Evolutionary conservation across 2,113 vertebrate genomes (phyloP).

Genomic region (Ursus arctos): DNA sequence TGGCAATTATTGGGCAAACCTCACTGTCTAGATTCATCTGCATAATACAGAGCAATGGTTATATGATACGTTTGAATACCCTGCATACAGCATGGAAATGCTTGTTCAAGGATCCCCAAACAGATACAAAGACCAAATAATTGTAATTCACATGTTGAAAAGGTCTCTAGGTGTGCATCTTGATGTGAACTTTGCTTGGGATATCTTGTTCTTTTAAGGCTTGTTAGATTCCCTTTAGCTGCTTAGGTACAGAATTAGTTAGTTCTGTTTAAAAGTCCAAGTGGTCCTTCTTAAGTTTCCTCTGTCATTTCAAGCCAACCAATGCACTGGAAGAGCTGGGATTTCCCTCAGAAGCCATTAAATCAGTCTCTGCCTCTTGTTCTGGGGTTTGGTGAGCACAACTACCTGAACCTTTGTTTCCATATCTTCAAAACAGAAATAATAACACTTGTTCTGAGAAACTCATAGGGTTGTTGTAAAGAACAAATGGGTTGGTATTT

Average conservation of each 20-base stretch:
- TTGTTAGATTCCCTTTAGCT: neutral
- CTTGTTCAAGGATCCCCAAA: neutral
- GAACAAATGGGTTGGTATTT: neutral
- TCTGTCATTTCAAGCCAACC: neutral
- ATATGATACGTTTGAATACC: neutral
- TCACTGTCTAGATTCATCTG: neutral
- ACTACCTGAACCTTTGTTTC: neutral
- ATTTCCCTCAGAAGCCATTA: neutral
- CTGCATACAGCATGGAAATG: neutral
- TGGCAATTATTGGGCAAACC: neutral
- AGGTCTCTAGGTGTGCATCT: neutral
- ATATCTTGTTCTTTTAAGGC: neutral
- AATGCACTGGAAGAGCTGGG: neutral
- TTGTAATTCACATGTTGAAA: neutral
- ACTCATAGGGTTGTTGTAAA: neutral
- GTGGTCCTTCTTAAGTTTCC: neutral
- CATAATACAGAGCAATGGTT: neutral
- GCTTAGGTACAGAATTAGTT: neutral
- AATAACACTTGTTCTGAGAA: constrained; percentile 7
- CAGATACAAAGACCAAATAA: neutral
- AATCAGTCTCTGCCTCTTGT: neutral
- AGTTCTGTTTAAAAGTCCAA: neutral
- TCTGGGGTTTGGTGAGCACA: neutral
- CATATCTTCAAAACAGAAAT: neutral
- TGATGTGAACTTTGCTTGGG: neutral